Percentiles rank a stretch among this genome's conserved stretches.
Conservation (phyloP, 2,888 invertebrate genomes). For the Noctuana brunneofusca region DNA sequence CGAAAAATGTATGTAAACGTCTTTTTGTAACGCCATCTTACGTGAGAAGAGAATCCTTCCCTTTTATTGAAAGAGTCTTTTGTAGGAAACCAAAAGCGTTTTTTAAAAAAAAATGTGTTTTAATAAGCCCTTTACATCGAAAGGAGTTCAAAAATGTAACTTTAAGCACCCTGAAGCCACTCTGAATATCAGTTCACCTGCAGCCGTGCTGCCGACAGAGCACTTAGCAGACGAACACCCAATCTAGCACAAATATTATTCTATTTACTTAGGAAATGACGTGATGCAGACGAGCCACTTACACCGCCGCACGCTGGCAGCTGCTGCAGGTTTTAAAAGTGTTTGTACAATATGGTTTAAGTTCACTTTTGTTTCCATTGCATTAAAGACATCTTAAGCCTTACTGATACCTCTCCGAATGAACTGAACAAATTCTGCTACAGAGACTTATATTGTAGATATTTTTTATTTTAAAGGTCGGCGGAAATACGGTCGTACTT, state of each 20-base stretch:
- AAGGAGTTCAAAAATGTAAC: neutral
- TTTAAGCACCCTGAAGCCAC: neutral
- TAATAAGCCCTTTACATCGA: neutral
- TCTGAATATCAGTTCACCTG: neutral
- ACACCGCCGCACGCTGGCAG: neutral
- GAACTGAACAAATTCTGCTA: too few species aligned
- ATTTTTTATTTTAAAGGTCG: too few species aligned
- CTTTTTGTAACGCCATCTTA: too few species aligned
- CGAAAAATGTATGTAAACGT: too few species aligned
- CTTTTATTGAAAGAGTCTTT: too few species aligned
- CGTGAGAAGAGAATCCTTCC: too few species aligned
- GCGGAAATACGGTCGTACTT: too few species aligned
- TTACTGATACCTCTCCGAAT: too few species aligned
- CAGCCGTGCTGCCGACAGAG: neutral
- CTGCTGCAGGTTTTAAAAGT: neutral
- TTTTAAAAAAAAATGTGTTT: neutral
- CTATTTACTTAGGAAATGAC: slow-evolving; percentile 23
- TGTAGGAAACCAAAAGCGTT: too few species aligned
- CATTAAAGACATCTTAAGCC: neutral
- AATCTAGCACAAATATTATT: slow-evolving; percentile 26
- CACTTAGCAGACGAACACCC: neutral
- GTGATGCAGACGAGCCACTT: slow-evolving; percentile 9
- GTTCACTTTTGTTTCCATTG: neutral
- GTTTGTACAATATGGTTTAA: neutral
- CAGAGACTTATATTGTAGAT: too few species aligned